Base-by-base conservation (phyloP, 2,888 invertebrate genomes). In the Thymelicus acteon region DNA sequence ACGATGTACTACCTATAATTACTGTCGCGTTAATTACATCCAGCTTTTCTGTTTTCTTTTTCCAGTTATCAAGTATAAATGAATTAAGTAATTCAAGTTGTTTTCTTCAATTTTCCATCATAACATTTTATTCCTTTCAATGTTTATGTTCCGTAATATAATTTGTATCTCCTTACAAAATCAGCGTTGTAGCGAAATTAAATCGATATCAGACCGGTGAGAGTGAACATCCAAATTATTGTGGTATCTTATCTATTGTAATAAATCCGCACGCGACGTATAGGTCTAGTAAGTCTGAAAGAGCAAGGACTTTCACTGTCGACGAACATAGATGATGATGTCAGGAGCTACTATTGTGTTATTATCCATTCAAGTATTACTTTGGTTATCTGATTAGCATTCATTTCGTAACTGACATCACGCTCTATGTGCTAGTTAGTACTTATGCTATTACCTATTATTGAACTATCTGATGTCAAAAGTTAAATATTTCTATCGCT, bases 221-320 rank as follows among this genome's bases (percentile, higher is more conserved):
- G 74, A 76, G 77, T 74, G 73, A 66, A 60, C 67, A 74, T 70
- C 66, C 64, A 74, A 72, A 75, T 73, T 72, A 74, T 70, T 76
- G 73, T 73, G 71, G 62, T 75, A 77, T 76, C 76, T 76, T 75
- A 77, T 76, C 75, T 77, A 31, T 31, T 31, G 31, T 31, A 73
- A 76, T 75, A 75, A 75, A 70, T 70, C 71, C 71, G 74, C 78
- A 78, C 81, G 81, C 80, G 80, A 79, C 77, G 75, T 70, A 31
- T 70, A 74, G 66, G 67, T 64, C 63, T 64, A 19, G 58, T 64
- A 74, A 66, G 69, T 70, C 64, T 60, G 64, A 64, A 70, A 70
- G 64, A 70, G 70, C 71, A 82, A 81, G 80, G 82, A 89, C 88
- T 89, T 89, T 89, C 88, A 86, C 89, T 85, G 76, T 84, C 79